phyloP scores from a whole-genome alignment of 2,888 invertebrate genomes.

The Apantesis nais region DNA sequence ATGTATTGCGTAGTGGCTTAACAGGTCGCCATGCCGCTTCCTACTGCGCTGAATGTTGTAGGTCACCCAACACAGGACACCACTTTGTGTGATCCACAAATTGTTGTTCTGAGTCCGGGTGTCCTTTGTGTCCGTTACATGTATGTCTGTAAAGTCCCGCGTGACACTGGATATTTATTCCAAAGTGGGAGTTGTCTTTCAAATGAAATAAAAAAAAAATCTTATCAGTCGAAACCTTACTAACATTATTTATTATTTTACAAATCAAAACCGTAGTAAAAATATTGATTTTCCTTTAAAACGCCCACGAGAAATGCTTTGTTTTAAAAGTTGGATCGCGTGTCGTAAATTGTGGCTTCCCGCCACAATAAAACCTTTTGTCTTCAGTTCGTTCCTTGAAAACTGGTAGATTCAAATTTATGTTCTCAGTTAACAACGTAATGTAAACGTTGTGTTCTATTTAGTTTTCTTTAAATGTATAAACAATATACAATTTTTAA shows the following conservation, averaged over 20 bases:
- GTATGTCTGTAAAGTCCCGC: too few species aligned
- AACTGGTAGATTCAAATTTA: slow-evolving; percentile 29
- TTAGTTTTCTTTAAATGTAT: not conserved
- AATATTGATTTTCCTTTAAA: slow-evolving; percentile 14
- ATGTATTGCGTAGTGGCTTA: too few species aligned
- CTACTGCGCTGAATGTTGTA: too few species aligned
- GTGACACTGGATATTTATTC: too few species aligned
- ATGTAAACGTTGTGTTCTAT: not conserved
- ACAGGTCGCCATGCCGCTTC: too few species aligned
- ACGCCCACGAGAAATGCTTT: slow-evolving; percentile 21
- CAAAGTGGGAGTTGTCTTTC: too few species aligned
- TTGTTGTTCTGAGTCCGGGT: too few species aligned
- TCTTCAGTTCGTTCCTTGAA: slow-evolving; percentile 30
- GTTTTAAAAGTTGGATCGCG: slow-evolving; percentile 38
- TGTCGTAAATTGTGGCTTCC: slow-evolving; percentile 31
- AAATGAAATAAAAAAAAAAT: too few species aligned
- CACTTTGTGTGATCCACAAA: too few species aligned
- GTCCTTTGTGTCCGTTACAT: too few species aligned
- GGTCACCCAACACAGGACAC: too few species aligned
- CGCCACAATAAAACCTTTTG: slow-evolving; percentile 33
- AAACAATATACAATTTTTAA: too few species aligned
- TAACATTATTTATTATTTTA: not conserved
- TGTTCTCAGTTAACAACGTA: slow-evolving; percentile 15
- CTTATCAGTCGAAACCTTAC: not conserved
- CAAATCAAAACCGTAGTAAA: not conserved